Base-by-base conservation (phyloP, 1,140 invertebrate species). In the Neodiprion fabricii region DNA sequence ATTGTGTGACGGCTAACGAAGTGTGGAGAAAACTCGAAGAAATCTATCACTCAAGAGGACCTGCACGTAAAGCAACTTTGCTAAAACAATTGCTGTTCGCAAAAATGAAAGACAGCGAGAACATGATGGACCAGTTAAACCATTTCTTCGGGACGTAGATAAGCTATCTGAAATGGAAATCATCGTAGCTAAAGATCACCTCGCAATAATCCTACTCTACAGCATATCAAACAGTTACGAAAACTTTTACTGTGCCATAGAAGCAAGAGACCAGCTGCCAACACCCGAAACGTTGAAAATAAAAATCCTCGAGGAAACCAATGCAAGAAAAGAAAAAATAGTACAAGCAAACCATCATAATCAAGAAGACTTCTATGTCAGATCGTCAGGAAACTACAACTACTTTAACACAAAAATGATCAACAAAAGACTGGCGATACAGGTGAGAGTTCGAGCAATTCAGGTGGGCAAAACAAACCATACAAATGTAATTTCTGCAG, bases 201-300 rank as follows among this genome's bases (percentile, higher is more conserved):
- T 83, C 1, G 50, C 79, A 3, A 82, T 82, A 23, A 75, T 82
- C 61, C 67, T 81, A 28, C 50, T 81, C 9, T 79, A 80, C 48
- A 83, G 78, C 74, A 61, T 81, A 9, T 76, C 80, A 21, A 71
- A 69, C 0, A 78, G 65, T 9, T 83, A 67, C 68, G 79, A 82
- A 71, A 79, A 76, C 68, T 81, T 80, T 49, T 14, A 75, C 8
- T 80, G 78, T 76, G 79, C 80, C 12, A 77, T 84, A 0, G 79
- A 83, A 69, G 67, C 78, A 23, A 70, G 78, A 14, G 77, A 83
- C 40, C 72, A 78, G 1, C 74, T 82, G 4, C 77, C 68, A 11
- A n/a, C 7, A 9, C 12, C 74, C 21, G 72, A 78, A 48, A 40
- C 21, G 11, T 72, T 79, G 11, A 74, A 76, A 14, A 72, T 76